These are phyloP conservation scores for Ctenoplectra terminalis DNA, from an alignment of 1,140 invertebrate species.

Conservation along the genomic window DNA sequence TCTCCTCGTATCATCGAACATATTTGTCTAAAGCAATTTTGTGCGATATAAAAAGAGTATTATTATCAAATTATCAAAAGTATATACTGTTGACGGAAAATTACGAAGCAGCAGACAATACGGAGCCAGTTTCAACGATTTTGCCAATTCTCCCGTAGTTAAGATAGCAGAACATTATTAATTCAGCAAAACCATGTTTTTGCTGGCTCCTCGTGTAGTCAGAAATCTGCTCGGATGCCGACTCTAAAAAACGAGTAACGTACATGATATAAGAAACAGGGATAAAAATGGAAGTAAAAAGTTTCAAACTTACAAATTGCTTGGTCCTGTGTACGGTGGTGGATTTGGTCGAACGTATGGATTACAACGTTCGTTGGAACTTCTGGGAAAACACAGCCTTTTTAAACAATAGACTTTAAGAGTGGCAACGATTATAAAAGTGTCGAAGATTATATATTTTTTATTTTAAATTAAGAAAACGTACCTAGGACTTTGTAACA, in stretches of 20 bases:
- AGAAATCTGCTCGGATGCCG: conserved; percentile 77
- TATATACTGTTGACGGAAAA: neutral
- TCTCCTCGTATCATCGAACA: neutral
- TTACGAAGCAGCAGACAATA: conserved; percentile 24
- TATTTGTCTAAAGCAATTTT: neutral
- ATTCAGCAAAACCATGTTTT: conserved; percentile 82
- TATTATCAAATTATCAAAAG: neutral
- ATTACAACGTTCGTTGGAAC: conserved; percentile 73
- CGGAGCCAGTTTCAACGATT: conserved; percentile 74
- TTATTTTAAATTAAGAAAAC: neutral
- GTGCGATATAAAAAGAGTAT: neutral
- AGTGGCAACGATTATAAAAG: no score
- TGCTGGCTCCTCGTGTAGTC: conserved; percentile 81
- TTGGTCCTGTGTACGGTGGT: conserved; percentile 77
- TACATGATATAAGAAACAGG: no score
- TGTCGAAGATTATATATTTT: neutral
- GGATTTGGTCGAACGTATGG: conserved; percentile 80
- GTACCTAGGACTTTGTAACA: conserved; percentile 78
- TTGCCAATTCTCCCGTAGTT: conserved; percentile 55
- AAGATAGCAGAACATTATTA: conserved; percentile 27
- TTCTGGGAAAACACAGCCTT: conserved; percentile 38
- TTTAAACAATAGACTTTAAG: no score
- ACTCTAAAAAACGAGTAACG: conserved; percentile 57
- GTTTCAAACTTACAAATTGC: conserved; percentile 77
- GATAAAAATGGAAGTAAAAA: neutral